Base-by-base conservation (phyloP, 2,113 vertebrate genomes). In the Poecilia latipinna region DNA sequence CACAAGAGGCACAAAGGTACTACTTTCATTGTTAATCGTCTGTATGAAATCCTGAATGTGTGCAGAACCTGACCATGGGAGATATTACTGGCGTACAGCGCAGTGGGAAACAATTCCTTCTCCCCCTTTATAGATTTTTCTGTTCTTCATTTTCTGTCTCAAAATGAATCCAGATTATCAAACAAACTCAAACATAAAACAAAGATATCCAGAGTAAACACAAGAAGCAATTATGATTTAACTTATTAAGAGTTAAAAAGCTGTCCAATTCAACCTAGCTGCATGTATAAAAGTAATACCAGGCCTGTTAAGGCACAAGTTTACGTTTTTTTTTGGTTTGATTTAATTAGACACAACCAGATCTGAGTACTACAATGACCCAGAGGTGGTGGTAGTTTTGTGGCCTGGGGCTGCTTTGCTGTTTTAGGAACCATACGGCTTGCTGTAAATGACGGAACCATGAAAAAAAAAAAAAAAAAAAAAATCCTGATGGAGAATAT, bases 1-100 rank as follows among this genome's bases (percentile, higher is more conserved):
- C 72, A 85, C 62, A 75, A 84, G 77, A 87, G 77, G 79, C 77
- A 91, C 24, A 6, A 57, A 78, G 57, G 83, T 78, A 70, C 80
- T 75, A 48, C 48, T 69, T 42, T 89, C 71, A 77, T 65, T 42
- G 88, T 92, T 92, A 91, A 90, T 90, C 4, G 22, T 72, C 75
- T 79, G 10, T 37, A 79, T 91, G 87, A 68, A 48, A n/a, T 75
- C 28, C 17, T 57, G 51, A 57, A 57, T 57, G 51, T 57, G 51
- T 57, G 24, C 7, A 57, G 8, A 8, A 22, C 51, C 24, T 57
- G n/a, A n/a, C 51, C 24, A 3, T 57, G 22, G 51, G 22, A n/a
- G 51, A n/a, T 57, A 57, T 10, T 11, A 57, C 7, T 57, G 51
- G 2, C 8, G 19, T 57, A 24, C 44, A 57, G 51, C 24, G 51